Conservation (phyloP, 2,888 invertebrate species). For the Aphodius granarius region DNA sequence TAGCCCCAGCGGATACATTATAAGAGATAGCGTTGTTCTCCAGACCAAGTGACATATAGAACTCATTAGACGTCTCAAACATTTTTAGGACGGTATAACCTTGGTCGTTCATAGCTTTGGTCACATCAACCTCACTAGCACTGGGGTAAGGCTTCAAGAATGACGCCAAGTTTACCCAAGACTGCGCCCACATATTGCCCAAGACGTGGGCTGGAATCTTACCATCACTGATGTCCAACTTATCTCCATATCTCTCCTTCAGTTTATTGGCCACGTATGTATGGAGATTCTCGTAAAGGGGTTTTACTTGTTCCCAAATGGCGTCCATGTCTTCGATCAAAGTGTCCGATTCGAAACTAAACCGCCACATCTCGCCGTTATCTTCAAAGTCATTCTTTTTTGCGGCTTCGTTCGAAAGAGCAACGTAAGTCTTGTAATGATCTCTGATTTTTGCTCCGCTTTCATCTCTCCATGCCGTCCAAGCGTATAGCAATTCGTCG, state of each 20-base stretch:
- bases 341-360: constrained; percentile 52
- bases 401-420: constrained; percentile 65
- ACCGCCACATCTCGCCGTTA: constrained; percentile 57
- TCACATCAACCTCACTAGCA: constrained; percentile 55
- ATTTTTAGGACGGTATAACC: constrained; percentile 54
- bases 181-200: constrained; percentile 69
- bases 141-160: constrained; percentile 58
- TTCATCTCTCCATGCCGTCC: constrained; percentile 67
- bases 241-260: constrained; percentile 55
- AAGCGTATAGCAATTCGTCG: constrained; percentile 63
- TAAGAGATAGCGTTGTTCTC: constrained; percentile 63
- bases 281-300: constrained; percentile 65
- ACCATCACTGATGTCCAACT: constrained; percentile 53
- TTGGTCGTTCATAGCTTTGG: constrained; percentile 54
- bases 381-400: constrained; percentile 57
- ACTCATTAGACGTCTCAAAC: constrained; percentile 63
- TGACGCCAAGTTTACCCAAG: constrained; percentile 58
- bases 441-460: constrained; percentile 65
- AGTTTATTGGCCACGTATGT: constrained; percentile 64
- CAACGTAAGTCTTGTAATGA: constrained; percentile 63
- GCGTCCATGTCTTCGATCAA: constrained; percentile 49
- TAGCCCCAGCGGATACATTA: constrained; percentile 53
- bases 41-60: constrained; percentile 64
- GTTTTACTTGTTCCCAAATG: constrained; percentile 63
- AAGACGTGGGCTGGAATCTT: constrained; percentile 71